Conservation (phyloP, 2,888 invertebrate species). For the Himalopsyche japonica region DNA sequence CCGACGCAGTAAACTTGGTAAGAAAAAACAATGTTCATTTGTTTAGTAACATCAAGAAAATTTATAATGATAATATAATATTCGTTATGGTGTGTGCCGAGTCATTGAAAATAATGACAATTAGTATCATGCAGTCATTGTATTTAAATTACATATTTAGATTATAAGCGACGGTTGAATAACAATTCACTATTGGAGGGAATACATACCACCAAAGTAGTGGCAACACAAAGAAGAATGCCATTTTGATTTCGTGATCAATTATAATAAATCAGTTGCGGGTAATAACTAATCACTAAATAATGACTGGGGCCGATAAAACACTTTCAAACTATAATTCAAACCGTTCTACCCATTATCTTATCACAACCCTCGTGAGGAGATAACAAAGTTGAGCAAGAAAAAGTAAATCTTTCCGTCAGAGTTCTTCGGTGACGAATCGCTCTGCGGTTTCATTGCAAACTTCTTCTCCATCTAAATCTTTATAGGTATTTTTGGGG, state of each 20-base stretch:
- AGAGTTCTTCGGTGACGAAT: slow-evolving; percentile 36
- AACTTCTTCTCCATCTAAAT: slow-evolving; percentile 16
- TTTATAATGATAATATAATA: no score
- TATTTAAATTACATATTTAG: no score
- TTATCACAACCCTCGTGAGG: neutral
- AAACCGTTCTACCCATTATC: neutral
- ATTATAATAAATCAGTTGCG: neutral
- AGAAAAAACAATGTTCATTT: no score
- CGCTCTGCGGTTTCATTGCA: slow-evolving; percentile 32
- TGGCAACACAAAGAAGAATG: no score
- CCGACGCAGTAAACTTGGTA: no score
- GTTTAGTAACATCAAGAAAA: no score
- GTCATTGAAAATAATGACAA: no score
- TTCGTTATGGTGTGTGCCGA: no score
- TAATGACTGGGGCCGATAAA: neutral
- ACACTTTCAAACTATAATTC: neutral
- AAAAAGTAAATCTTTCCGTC: slow-evolving; percentile 31
- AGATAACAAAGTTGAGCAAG: slow-evolving; percentile 30
- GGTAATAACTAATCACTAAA: neutral
- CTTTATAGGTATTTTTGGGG: neutral
- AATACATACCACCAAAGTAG: no score
- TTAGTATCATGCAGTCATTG: no score
- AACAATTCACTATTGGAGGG: no score
- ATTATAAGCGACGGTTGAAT: no score
- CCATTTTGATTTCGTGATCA: neutral